Conservation (phyloP, 2,113 vertebrate genomes). For the Stigmatopora nigra region DNA sequence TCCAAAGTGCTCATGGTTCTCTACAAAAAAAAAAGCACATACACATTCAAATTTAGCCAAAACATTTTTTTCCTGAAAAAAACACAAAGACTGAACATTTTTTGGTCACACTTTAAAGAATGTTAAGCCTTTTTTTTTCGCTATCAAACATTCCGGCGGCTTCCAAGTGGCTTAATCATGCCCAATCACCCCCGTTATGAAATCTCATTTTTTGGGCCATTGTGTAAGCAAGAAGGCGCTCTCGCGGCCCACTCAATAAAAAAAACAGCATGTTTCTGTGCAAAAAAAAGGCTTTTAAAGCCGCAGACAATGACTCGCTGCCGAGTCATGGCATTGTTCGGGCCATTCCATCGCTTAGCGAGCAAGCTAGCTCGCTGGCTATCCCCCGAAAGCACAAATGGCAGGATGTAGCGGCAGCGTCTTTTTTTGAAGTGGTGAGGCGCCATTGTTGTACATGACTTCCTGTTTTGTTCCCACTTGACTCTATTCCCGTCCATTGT, state of each 20-base stretch:
- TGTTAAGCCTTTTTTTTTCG: neutral
- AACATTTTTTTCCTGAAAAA: no score
- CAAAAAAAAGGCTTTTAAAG: constrained; percentile 8
- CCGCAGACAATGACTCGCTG: constrained; percentile 10
- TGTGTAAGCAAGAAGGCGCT: constrained; percentile 10
- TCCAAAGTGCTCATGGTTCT: constrained; percentile 98
- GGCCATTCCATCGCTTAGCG: constrained; percentile 15
- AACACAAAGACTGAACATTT: no score
- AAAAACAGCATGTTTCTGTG: constrained; percentile 3
- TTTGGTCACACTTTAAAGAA: neutral
- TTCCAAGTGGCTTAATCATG: constrained; percentile 7
- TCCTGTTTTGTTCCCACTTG: constrained; percentile 2
- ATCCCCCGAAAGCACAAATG: constrained; percentile 30
- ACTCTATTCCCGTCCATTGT: neutral
- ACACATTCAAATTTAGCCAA: constrained; percentile 9
- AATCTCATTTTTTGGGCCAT: constrained; percentile 9
- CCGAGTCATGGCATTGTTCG: constrained; percentile 39
- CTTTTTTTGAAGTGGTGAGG: neutral
- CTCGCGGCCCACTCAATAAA: neutral
- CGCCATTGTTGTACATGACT: neutral
- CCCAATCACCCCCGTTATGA: constrained; percentile 28
- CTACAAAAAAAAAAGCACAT: constrained; percentile 45
- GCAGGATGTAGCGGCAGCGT: constrained; percentile 45
- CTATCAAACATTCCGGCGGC: neutral
- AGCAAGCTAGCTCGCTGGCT: constrained; percentile 10